Base-by-base conservation (phyloP, 2,888 invertebrate genomes). In the Pammene fasciana region DNA sequence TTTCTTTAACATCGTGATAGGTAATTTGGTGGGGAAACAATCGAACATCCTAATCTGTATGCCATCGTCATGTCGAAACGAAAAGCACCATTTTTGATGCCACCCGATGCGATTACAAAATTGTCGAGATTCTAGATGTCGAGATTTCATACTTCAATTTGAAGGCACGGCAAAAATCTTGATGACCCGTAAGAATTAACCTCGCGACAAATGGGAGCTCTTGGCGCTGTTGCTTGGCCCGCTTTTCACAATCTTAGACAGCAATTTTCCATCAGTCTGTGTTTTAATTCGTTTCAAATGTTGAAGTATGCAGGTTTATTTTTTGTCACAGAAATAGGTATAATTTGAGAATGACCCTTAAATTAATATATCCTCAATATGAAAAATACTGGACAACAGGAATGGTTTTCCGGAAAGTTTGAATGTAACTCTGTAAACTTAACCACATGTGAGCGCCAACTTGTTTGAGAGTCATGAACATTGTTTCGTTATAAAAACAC, bases 401-500 rank as follows among this genome's bases (percentile, higher is more conserved):
- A 2, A 10, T 2, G n/a, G 8, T 9, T 6, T 41, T 2, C 41
- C 9, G 9, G 41, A 41, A 41, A 10, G 9, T 41, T 41, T 41
- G 9, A n/a, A n/a, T n/a, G n/a, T n/a, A 43, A 43, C 43, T 43
- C 0, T 43, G 7, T 43, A 11, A 41, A 7, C 9, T 18, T 10
- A 18, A 55, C 54, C 14, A 38, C 13, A 11, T 43, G 45, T 26
- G 0, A 43, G 57, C 45, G 43, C 16, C 45, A 45, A 45, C 26
- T 13, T 59, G 57, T 59, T 13, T 45, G 26, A n/a, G 26, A 41
- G 26, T 16, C 50, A 18, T 10, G 16, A 57, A 57, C 66, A 66
- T 59, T 66, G 54, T 64, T 41, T 62, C 26, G 62, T 62, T 62
- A 62, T 50, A 52, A 62, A 62, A 62, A 52, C 50, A 62, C 13